phyloP scores from a whole-genome alignment of 1,140 invertebrate genomes.

The Sinonovacula constricta region DNA sequence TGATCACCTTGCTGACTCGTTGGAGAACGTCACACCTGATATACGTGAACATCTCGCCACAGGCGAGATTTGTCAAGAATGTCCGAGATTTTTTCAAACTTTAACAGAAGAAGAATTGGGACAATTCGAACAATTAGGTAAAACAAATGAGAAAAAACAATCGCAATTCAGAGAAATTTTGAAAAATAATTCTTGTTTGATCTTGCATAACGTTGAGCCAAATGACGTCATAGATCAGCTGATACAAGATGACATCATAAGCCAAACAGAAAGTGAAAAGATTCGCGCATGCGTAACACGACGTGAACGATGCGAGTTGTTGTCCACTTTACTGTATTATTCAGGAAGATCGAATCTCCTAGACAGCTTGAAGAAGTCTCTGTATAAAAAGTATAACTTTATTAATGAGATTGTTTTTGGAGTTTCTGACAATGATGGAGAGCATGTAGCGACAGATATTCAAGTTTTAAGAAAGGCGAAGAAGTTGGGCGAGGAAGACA shows the following conservation, averaged over 20 bases:
- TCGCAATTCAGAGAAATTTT: not conserved
- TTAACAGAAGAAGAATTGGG: not conserved
- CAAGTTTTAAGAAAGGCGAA: not conserved
- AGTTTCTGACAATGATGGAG: not conserved
- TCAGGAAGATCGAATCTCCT: slow-evolving; percentile 3
- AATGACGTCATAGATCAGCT: slow-evolving; percentile 50
- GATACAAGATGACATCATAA: slow-evolving; percentile 49
- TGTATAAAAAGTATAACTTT: slow-evolving; percentile 42
- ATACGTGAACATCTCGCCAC: not conserved
- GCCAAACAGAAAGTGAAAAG: slow-evolving; percentile 39
- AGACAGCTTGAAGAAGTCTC: slow-evolving; percentile 7
- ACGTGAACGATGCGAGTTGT: slow-evolving; percentile 36
- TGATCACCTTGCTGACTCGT: slow-evolving; percentile 18
- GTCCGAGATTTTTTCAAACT: not conserved
- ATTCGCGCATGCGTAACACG: slow-evolving; percentile 30
- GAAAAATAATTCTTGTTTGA: slow-evolving; percentile 24
- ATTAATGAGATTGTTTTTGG: slow-evolving; percentile 21
- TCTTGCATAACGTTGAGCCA: slow-evolving; percentile 54
- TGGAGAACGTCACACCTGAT: too few relatives aligned
- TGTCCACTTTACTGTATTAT: slow-evolving; percentile 32
- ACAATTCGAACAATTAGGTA: not conserved
- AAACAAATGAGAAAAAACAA: not conserved
- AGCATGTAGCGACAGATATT: not conserved
- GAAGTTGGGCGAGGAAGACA: not conserved
- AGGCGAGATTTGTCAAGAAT: not conserved